Evolutionary conservation across 2,888 invertebrate genomes (phyloP).

Genomic region (Alsophila aescularia): DNA sequence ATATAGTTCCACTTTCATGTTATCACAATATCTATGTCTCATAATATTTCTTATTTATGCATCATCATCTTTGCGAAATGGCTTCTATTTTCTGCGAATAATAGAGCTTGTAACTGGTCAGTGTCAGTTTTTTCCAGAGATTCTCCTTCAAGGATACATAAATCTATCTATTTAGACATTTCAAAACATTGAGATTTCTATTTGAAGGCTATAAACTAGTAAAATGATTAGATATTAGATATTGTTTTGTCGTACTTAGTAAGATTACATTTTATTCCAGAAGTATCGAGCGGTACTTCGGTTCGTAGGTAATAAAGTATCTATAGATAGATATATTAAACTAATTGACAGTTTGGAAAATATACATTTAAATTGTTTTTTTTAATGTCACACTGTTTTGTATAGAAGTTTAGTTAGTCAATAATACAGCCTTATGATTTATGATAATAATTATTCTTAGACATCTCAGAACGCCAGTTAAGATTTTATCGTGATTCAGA

Average conservation of each 20-base stretch:
- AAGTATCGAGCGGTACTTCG: too few species aligned
- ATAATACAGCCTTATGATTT: too few species aligned
- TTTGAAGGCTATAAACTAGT: neutral
- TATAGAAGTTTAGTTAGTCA: too few species aligned
- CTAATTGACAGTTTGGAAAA: too few species aligned
- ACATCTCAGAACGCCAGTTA: too few species aligned
- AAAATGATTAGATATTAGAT: neutral
- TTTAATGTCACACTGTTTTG: too few species aligned
- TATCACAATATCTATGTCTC: slow-evolving; percentile 15
- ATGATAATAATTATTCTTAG: too few species aligned
- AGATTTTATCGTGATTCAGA: neutral
- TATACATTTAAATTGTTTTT: too few species aligned
- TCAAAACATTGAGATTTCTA: neutral
- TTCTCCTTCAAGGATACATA: slow-evolving; percentile 17
- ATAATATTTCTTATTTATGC: slow-evolving; percentile 13
- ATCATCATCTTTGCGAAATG: slow-evolving; percentile 10
- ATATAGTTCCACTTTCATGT: slow-evolving; percentile 20
- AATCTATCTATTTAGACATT: neutral
- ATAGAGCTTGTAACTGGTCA: slow-evolving; percentile 11
- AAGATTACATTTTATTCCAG: too few species aligned
- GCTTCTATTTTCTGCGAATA: slow-evolving; percentile 11
- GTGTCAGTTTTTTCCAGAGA: slow-evolving; percentile 14
- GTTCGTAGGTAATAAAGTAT: too few species aligned
- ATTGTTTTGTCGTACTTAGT: neutral
- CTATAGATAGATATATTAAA: too few species aligned